Conservation (phyloP, 1,140 invertebrate genomes). For the Camponotus pennsylvanicus region DNA sequence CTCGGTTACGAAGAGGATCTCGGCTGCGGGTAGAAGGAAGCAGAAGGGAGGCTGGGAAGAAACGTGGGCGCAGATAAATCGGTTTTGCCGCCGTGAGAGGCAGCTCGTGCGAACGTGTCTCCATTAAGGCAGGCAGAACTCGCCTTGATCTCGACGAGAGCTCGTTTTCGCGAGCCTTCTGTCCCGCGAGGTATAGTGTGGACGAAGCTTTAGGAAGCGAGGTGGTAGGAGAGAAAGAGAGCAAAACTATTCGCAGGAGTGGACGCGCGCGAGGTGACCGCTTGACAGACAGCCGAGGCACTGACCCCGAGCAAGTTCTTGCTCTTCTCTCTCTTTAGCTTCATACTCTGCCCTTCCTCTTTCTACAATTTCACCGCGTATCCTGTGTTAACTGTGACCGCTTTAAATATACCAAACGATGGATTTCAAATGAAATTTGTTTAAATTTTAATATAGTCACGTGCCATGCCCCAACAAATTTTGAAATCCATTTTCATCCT, state of each 20-base stretch:
- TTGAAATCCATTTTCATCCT: not conserved
- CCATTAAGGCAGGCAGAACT: conserved; percentile 79
- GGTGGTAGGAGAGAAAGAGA: conserved; percentile 47
- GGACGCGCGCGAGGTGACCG: conserved; percentile 56
- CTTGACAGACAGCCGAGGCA: conserved; percentile 63
- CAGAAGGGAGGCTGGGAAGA: conserved; percentile 20
- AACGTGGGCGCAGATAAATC: conserved; percentile 84
- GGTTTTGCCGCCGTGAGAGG: conserved; percentile 80
- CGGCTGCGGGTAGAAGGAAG: conserved; percentile 17
- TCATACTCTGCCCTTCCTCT: conserved; percentile 21
- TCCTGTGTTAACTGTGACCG: conserved; percentile 20
- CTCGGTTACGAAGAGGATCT: conserved; percentile 53
- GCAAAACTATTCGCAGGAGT: conserved; percentile 45
- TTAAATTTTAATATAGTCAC: conserved; percentile 2
- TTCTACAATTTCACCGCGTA: conserved; percentile 23
- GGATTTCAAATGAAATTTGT: conserved; percentile 12
- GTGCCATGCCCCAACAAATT: not conserved
- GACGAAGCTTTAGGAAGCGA: conserved; percentile 35
- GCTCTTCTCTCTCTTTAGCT: conserved; percentile 14
- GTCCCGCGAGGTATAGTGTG: conserved; percentile 25
- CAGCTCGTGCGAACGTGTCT: conserved; percentile 82
- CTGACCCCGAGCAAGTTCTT: conserved; percentile 63
- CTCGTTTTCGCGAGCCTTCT: conserved; percentile 4
- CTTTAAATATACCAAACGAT: conserved; percentile 11
- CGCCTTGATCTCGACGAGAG: conserved; percentile 73